Base-by-base conservation (phyloP, 2,888 invertebrate species). In the Lutraria lutraria region DNA sequence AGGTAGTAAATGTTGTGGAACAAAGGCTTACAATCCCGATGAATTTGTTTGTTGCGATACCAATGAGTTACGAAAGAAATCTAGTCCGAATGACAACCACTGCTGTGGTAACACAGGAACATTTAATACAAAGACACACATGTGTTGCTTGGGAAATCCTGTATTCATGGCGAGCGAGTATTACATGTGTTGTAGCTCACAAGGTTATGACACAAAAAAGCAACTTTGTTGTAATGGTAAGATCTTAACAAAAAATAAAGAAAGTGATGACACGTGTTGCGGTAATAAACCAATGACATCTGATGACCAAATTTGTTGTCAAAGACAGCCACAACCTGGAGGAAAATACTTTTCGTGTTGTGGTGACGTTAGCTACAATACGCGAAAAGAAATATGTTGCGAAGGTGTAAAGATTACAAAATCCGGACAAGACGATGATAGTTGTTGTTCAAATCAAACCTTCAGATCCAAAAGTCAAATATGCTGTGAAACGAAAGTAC, bases 81-180 rank as follows among this genome's bases (percentile, higher is more conserved):
- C 43, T 10, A 83, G 63, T 16, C 31, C 63, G 25, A 85, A 80
- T 53, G 91, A 91, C 43, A 91, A 89, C 34, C 89, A 89, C 60
- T 91, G 91, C 56, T 91, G 91, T 52, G 91, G 91, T 43, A 76
- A 79, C 25, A 83, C 76, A 1, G 31, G 56, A 16, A 89, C 91
- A 54, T 89, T 86, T 83, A 89, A 91, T 34, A 85, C 89, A 13
- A 79, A 85, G 13, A 83, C 83, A n/a, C 83, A 88, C 16, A 88
- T 89, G 34, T 91, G 91, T 81, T 91, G 91, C 72, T 54, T 86
- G 63, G 89, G 89, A 54, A 89, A 76, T 16, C 84, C 89, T 16
- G 83, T 83, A 31, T 19, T 60, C 16, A 83, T 68, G 81, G 68
- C 83, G 63, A 76, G 83, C n/a, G 81, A 84, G 25, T 83, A 56